These are phyloP conservation scores for Muraenolepis orangiensis DNA, from an alignment of 2,797 vertebrate species.

Conservation along the genomic window DNA sequence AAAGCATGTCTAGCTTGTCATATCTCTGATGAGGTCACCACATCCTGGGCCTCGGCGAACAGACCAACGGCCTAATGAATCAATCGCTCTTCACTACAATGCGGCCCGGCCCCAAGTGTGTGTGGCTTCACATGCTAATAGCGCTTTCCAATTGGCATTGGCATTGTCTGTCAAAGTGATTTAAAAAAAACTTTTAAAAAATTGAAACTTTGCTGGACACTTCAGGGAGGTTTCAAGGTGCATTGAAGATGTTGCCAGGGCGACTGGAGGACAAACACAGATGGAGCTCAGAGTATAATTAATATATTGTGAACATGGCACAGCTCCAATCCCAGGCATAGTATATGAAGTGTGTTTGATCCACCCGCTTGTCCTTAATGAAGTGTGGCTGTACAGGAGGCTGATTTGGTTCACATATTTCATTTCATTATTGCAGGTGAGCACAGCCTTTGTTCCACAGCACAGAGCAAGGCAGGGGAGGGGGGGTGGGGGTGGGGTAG, in stretches of 20 bases:
- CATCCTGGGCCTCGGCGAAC: conserved; percentile 46
- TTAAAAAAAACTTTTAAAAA: conserved; percentile 27
- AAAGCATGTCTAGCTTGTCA: conserved; percentile 55
- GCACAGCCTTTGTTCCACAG: conserved; percentile 47
- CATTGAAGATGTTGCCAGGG: conserved; percentile 66
- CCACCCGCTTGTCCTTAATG: conserved; percentile 73
- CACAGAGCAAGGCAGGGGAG: conserved; percentile 49
- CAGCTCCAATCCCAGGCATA: conserved; percentile 71
- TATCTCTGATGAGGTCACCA: conserved; percentile 51
- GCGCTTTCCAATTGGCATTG: conserved; percentile 18
- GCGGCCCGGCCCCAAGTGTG: conserved; percentile 18
- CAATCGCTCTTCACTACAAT: conserved; percentile 58
- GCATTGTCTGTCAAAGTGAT: conserved; percentile 45
- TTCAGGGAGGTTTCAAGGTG: conserved; percentile 49
- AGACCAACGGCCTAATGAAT: conserved; percentile 65
- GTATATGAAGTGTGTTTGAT: conserved; percentile 74
- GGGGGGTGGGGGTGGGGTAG: conserved; percentile 5
- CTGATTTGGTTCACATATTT: conserved; percentile 70
- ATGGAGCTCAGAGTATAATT: conserved; percentile 77
- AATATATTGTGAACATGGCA: conserved; percentile 69
- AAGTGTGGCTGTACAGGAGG: conserved; percentile 61
- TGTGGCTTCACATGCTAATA: conserved; percentile 42
- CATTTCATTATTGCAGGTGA: conserved; percentile 72
- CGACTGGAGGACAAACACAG: conserved; percentile 74
- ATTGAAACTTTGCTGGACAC: conserved; percentile 24